Percentiles rank a stretch among this genome's conserved stretches.
These are phyloP conservation scores for Leptinotarsa lineolata DNA, from an alignment of 1,140 invertebrate species.

Conservation along the genomic window DNA sequence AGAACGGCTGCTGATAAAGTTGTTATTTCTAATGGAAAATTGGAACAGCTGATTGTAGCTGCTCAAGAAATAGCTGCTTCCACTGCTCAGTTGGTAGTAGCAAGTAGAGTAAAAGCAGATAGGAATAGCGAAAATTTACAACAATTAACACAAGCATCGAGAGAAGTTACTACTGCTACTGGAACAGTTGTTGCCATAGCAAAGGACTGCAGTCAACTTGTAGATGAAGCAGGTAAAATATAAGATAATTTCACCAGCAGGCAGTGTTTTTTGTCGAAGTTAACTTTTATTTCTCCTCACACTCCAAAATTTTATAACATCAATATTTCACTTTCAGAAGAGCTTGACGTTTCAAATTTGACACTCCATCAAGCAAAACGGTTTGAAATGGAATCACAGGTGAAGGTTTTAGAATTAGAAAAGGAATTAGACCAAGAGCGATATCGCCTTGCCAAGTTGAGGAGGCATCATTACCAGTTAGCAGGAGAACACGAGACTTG, in stretches of 20 bases:
- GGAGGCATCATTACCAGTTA: slow-evolving; percentile 91
- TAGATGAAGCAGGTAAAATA: slow-evolving; percentile 69
- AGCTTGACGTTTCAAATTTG: slow-evolving; percentile 86
- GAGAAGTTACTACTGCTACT: slow-evolving; percentile 85
- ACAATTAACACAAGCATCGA: slow-evolving; percentile 81
- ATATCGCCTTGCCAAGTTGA: slow-evolving; percentile 77
- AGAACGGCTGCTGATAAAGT: slow-evolving; percentile 94
- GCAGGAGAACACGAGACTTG: slow-evolving; percentile 63
- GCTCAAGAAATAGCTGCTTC: slow-evolving; percentile 97
- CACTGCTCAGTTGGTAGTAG: slow-evolving; percentile 95
- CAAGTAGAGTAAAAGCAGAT: slow-evolving; percentile 90
- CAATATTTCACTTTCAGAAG: slow-evolving; percentile 64
- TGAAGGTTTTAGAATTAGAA: slow-evolving; percentile 90
- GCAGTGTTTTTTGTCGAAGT: too few relatives aligned
- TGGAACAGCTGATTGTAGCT: slow-evolving; percentile 93
- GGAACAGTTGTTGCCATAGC: slow-evolving; percentile 91
- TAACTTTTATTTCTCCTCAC: too few relatives aligned
- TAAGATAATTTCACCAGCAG: not conserved
- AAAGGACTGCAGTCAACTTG: slow-evolving; percentile 82
- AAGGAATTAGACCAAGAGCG: slow-evolving; percentile 87
- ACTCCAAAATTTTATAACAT: too few relatives aligned
- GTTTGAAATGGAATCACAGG: slow-evolving; percentile 94
- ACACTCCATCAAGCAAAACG: slow-evolving; percentile 93
- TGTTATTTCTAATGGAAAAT: slow-evolving; percentile 83
- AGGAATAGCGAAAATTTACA: slow-evolving; percentile 77